phyloP scores from a whole-genome alignment of 1,140 invertebrate genomes.

The Drosophila lowei region DNA sequence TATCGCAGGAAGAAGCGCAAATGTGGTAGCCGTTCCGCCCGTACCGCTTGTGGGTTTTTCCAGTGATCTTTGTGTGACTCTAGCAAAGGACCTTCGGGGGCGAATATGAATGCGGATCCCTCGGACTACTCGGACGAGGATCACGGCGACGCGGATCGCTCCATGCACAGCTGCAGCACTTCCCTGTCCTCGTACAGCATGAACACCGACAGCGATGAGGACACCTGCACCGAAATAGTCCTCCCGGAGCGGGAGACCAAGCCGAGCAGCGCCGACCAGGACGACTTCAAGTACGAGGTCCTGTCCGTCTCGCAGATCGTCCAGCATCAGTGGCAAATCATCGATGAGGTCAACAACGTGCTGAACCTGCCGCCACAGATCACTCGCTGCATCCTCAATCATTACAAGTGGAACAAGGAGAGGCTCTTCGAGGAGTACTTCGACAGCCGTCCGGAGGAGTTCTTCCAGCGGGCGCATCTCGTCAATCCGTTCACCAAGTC shows the following conservation, averaged over 20 bases:
- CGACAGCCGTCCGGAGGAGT: conserved; percentile 95
- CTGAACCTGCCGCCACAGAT: conserved; percentile 94
- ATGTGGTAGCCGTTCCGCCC: conserved; percentile 1
- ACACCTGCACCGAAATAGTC: conserved; percentile 94
- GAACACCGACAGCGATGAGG: conserved; percentile 92
- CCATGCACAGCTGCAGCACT: conserved; percentile 40
- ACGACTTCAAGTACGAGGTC: conserved; percentile 96
- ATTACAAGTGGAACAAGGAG: conserved; percentile 99
- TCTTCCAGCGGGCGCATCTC: conserved; percentile 96
- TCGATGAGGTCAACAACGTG: conserved; percentile 96
- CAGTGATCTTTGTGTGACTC: conserved; percentile 1
- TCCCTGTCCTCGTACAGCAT: conserved; percentile 90
- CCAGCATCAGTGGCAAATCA: conserved; percentile 97
- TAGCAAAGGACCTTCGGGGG: not conserved
- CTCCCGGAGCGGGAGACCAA: conserved; percentile 82
- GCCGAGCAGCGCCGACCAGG: conserved; percentile 87
- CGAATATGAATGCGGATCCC: conserved; percentile 90
- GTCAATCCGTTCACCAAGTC: conserved; percentile 89
- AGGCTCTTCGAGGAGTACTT: conserved; percentile 98
- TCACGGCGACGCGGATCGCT: conserved; percentile 93
- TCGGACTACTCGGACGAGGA: conserved; percentile 91
- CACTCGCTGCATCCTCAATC: conserved; percentile 96
- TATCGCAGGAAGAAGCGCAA: too few species aligned
- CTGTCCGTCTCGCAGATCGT: conserved; percentile 97
- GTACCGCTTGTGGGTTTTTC: not conserved